These are phyloP conservation scores for Enteromius radiatus DNA, from an alignment of 2,797 vertebrate genomes.

Conservation along the genomic window DNA sequence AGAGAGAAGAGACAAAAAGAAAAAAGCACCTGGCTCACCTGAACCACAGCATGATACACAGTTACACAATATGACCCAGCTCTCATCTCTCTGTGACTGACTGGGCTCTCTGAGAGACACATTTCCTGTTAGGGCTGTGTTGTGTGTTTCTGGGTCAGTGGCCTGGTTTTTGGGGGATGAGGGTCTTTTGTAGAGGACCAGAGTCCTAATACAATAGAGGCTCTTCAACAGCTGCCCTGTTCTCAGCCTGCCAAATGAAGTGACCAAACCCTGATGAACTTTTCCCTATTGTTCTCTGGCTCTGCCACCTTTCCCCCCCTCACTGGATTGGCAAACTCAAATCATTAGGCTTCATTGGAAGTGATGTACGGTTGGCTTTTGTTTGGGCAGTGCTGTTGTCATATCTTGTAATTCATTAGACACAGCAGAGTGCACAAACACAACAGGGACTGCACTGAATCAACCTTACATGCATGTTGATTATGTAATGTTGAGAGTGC, in stretches of 20 bases:
- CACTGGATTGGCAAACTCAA: conserved; percentile 48
- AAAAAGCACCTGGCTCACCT: background rate
- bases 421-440: conserved; percentile 47
- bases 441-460: conserved; percentile 41
- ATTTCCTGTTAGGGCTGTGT: conserved; percentile 42
- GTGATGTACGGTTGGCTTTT: conserved; percentile 48
- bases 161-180: conserved; percentile 40
- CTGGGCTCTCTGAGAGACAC: conserved; percentile 20
- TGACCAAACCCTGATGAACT: conserved; percentile 58
- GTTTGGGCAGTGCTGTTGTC: conserved; percentile 47
- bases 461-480: conserved; percentile 48
- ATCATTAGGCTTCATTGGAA: conserved; percentile 53
- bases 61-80: conserved; percentile 9
- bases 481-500: conserved; percentile 51
- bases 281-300: conserved; percentile 51
- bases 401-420: conserved; percentile 57
- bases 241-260: conserved; percentile 60
- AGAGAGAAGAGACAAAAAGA: too few relatives aligned
- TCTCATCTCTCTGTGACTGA: conserved; percentile 3
- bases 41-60: background rate
- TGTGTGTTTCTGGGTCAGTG: conserved; percentile 60
- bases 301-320: conserved; percentile 37
- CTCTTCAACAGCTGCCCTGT: conserved; percentile 62
- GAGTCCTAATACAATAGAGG: conserved; percentile 55
- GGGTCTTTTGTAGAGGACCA: conserved; percentile 50